Percentiles rank a stretch among this genome's conserved stretches.
phyloP scores from a whole-genome alignment of 2,113 vertebrate species.

The Candoia aspera region DNA sequence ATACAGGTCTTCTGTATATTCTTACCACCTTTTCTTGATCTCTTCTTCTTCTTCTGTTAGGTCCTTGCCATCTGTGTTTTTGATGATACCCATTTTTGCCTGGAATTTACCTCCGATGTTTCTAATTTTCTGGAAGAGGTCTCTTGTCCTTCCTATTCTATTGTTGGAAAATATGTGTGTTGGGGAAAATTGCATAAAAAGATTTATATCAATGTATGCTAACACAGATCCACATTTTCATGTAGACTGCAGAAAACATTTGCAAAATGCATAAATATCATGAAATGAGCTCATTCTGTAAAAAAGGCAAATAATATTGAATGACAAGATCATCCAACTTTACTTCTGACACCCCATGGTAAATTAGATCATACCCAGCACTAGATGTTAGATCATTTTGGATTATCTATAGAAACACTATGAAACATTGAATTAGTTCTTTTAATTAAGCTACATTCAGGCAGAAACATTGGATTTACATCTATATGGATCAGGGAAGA shows the following conservation, averaged over 20 bases:
- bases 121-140: no score
- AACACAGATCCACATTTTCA: not conserved
- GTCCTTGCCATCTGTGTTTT: no score
- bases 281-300: not conserved
- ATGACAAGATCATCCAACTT: not conserved
- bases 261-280: not conserved
- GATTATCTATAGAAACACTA: not conserved
- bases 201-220: not conserved
- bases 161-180: not conserved
- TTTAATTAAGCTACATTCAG: not conserved
- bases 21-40: no score
- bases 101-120: no score
- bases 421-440: not conserved
- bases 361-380: not conserved
- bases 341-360: not conserved
- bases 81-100: no score
- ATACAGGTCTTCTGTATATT: no score
- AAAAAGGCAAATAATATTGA: not conserved
- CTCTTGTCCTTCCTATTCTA: no score
- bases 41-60: no score
- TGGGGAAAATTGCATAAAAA: not conserved
- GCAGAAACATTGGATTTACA: not conserved
- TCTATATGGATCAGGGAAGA: not conserved
- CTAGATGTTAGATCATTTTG: not conserved
- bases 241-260: not conserved